A percentile compares a stretch with the other conserved stretches of the same genome.
Conservation (phyloP, 1,140 invertebrate species). For the Rhyacophila brunnea region DNA sequence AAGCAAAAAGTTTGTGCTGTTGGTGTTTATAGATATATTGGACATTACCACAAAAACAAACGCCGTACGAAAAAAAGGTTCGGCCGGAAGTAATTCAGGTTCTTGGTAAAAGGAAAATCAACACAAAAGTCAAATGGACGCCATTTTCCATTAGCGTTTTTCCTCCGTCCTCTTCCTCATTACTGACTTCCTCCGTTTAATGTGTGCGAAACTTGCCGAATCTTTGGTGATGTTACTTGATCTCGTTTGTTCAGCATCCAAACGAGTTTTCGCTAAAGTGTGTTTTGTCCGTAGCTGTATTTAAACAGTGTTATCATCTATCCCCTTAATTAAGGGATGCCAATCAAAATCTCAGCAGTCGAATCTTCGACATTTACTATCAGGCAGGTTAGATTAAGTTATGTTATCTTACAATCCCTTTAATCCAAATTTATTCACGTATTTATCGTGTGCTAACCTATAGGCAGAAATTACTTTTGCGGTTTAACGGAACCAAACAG, state of each 20-base stretch:
- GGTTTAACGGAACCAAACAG: no score
- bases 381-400: no score
- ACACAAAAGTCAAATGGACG: constrained; percentile 2
- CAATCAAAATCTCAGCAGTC: no score
- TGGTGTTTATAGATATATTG: no score
- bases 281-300: background rate
- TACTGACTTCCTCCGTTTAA: background rate
- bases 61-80: background rate
- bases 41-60: background rate
- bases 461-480: no score
- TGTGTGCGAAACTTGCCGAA: background rate
- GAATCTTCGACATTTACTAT: no score
- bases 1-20: no score
- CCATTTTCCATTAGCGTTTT: background rate
- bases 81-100: background rate
- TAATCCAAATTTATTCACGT: no score
- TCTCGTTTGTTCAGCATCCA: background rate
- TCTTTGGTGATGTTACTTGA: background rate
- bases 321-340: no score
- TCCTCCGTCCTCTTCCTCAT: background rate
- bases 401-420: no score
- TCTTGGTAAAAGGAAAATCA: background rate
- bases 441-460: no score
- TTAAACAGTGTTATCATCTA: no score
- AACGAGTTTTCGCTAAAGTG: background rate